phyloP scores from a whole-genome alignment of 2,797 vertebrate genomes.

The Epinephelus awoara region DNA sequence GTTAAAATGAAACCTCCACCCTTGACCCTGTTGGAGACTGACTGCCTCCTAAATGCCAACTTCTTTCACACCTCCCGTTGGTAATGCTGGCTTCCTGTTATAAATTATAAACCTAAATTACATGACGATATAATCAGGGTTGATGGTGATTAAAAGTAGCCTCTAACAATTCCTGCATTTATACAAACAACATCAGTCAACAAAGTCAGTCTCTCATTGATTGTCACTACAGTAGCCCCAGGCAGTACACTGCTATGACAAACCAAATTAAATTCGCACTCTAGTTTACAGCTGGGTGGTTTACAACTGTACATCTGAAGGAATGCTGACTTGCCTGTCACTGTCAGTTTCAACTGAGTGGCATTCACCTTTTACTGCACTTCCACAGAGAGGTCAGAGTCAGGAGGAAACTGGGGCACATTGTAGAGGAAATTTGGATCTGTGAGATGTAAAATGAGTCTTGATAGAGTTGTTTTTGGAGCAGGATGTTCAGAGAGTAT shows the following conservation, averaged over 20 bases:
- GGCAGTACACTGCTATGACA: slow-evolving; percentile 21
- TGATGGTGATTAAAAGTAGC: neutral
- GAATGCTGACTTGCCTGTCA: slow-evolving; percentile 39
- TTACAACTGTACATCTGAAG: slow-evolving; percentile 5
- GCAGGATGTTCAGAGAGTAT: slow-evolving; percentile 27
- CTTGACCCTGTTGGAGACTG: too few species aligned
- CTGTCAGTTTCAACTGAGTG: neutral
- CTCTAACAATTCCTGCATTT: neutral
- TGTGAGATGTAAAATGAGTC: neutral
- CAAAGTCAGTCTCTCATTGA: neutral
- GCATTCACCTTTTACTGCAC: slow-evolving; percentile 21
- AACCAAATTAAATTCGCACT: neutral
- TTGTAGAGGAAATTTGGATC: neutral
- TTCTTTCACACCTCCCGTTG: too few species aligned
- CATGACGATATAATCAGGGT: too few species aligned
- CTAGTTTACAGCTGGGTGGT: neutral
- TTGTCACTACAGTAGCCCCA: slow-evolving; percentile 9
- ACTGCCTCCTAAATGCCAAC: too few species aligned
- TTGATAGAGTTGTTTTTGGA: slow-evolving; percentile 26
- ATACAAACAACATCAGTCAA: slow-evolving; percentile 12
- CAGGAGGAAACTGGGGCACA: slow-evolving; percentile 12
- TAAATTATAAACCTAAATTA: too few species aligned
- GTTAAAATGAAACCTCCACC: too few species aligned
- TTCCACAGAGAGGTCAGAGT: slow-evolving; percentile 3
- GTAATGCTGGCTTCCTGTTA: too few species aligned